These are phyloP conservation scores for Beris chalybata DNA, from an alignment of 2,888 invertebrate species.

Conservation along the genomic window DNA sequence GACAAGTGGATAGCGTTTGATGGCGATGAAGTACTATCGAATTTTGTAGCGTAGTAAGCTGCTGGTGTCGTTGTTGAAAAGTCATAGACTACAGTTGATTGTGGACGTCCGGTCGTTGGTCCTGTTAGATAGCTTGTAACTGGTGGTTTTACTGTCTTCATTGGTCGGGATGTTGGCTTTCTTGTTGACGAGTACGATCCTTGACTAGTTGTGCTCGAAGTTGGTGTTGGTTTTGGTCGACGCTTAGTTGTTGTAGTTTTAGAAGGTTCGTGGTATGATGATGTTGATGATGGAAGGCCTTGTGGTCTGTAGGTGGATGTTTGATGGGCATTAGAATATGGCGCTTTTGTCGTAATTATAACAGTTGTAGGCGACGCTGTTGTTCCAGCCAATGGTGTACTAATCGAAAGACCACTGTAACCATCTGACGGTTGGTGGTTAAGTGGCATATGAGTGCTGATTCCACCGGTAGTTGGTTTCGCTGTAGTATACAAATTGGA, in stretches of 20 bases:
- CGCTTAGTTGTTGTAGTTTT: constrained; percentile 42
- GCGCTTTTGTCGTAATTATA: constrained; percentile 56
- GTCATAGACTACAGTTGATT: constrained; percentile 42
- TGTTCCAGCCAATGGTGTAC: constrained; percentile 18
- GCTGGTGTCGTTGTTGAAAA: constrained; percentile 48
- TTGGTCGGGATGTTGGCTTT: constrained; percentile 34
- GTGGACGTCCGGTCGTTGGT: constrained; percentile 59
- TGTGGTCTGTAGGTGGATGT: constrained; percentile 57
- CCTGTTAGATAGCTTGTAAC: constrained; percentile 57
- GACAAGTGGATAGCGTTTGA: constrained; percentile 57
- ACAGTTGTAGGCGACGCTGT: constrained; percentile 50
- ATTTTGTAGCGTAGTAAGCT: constrained; percentile 7
- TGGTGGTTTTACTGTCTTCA: constrained; percentile 37
- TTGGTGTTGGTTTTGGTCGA: constrained; percentile 58
- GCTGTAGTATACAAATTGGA: constrained; percentile 42
- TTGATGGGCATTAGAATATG: constrained; percentile 34
- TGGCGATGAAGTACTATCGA: constrained; percentile 57
- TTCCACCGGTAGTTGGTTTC: constrained; percentile 44
- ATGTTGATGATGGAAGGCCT: constrained; percentile 41
- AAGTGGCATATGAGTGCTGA: constrained; percentile 30
- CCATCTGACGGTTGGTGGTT: constrained; percentile 48
- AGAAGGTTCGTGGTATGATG: constrained; percentile 12
- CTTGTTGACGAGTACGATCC: constrained; percentile 31
- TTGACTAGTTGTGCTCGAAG: constrained; percentile 3
- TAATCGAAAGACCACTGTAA: constrained; percentile 46